Evolutionary conservation across 2,888 invertebrate genomes (phyloP).

Genomic region (Endotricha flammealis): DNA sequence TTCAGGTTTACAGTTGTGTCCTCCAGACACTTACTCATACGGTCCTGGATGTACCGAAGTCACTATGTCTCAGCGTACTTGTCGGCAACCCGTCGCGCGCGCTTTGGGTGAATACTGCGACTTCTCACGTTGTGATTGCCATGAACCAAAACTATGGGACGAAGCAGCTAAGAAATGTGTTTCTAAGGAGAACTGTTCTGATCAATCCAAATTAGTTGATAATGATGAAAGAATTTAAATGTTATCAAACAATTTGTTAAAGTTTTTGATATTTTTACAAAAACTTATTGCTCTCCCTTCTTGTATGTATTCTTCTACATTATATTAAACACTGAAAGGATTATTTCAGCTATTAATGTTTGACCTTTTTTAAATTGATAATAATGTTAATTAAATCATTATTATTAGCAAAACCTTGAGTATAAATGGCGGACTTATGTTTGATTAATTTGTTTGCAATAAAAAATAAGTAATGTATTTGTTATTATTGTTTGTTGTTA

Average conservation of each 20-base stretch:
- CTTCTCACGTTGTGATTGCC: slow-evolving; percentile 36
- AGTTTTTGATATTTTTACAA: too few species aligned
- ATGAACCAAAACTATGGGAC: slow-evolving; percentile 30
- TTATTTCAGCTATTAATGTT: too few species aligned
- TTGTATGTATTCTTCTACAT: too few species aligned
- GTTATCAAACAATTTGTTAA: background rate
- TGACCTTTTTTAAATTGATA: too few species aligned
- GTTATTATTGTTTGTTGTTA: too few species aligned
- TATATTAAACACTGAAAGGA: too few species aligned
- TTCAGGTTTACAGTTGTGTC: slow-evolving; percentile 34
- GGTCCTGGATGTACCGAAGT: slow-evolving; percentile 24
- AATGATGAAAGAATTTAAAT: slow-evolving; percentile 2
- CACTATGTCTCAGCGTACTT: slow-evolving; percentile 33
- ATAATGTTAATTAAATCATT: too few species aligned
- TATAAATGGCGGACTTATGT: too few species aligned
- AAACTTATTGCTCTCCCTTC: too few species aligned
- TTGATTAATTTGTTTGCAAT: too few species aligned
- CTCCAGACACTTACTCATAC: slow-evolving; percentile 29
- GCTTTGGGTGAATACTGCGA: slow-evolving; percentile 33
- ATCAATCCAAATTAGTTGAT: slow-evolving; percentile 22
- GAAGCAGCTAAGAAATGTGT: slow-evolving; percentile 32
- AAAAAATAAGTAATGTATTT: too few species aligned
- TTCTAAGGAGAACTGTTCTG: slow-evolving; percentile 27
- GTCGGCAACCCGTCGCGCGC: slow-evolving; percentile 24
- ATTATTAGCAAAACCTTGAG: too few species aligned